Evolutionary conservation across 1,140 invertebrate species (phyloP).

Genomic region (Drosophila nigrodunni): DNA sequence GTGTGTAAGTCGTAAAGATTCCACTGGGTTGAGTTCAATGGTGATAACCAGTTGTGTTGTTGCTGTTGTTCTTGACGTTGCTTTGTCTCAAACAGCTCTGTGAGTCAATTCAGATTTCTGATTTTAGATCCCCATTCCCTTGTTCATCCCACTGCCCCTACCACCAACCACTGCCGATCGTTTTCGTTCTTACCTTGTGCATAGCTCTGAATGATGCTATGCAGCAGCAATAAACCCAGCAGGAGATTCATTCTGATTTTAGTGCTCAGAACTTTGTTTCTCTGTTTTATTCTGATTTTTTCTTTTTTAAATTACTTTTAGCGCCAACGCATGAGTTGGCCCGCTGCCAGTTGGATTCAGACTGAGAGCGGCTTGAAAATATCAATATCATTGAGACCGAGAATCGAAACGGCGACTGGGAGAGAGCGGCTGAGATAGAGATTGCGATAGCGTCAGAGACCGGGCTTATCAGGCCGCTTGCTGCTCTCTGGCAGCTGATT

Average conservation of each 20-base stretch:
- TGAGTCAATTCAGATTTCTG: constrained; percentile 26
- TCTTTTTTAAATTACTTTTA: constrained; percentile 6
- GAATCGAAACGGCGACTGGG: not conserved
- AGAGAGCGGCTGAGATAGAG: constrained; percentile 7
- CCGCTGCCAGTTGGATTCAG: constrained; percentile 38
- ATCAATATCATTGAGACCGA: constrained; percentile 14
- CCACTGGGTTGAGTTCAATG: constrained; percentile 67
- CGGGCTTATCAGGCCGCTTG: constrained; percentile 57
- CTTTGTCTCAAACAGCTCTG: constrained; percentile 12
- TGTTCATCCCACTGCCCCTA: not conserved
- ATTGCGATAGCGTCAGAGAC: constrained; percentile 13
- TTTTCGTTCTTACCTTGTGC: constrained; percentile 53
- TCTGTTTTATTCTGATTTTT: constrained; percentile 5
- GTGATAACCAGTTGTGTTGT: constrained; percentile 58
- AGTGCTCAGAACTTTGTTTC: constrained; percentile 2
- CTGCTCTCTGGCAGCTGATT: constrained; percentile 38
- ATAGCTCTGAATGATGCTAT: constrained; percentile 5
- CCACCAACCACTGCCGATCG: too few relatives aligned
- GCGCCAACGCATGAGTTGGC: constrained; percentile 33
- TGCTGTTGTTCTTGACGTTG: constrained; percentile 3
- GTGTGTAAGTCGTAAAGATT: constrained; percentile 14
- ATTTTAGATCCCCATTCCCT: not conserved
- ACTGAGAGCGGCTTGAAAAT: constrained; percentile 54
- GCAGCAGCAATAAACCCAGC: constrained; percentile 33
- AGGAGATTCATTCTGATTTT: constrained; percentile 34